Base-by-base conservation (phyloP, 2,888 invertebrate genomes). In the Alcis repandata region DNA sequence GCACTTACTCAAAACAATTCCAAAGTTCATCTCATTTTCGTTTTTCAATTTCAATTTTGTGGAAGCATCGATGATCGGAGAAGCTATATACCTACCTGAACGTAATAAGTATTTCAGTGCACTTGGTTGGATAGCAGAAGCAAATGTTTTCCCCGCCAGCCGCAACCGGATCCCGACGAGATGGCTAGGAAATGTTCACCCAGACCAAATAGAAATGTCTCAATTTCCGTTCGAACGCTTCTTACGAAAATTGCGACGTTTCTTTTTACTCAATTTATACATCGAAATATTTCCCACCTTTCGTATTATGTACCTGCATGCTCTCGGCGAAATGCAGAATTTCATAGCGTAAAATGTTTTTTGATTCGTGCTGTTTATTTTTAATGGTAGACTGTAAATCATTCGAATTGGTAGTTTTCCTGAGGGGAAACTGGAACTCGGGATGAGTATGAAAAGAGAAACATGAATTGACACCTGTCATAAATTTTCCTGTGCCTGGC, bases 151-250 rank as follows among this genome's bases (percentile, higher is more conserved):
- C 77, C 74, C 69, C 78, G 71, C 75, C 77, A 73, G 68, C 84
- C 84, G 81, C 87, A 79, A 81, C 85, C 82, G 82, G 84, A 83
- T 84, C 79, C 83, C 80, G 78, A 67, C 82, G 84, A 86, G 86
- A 89, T 88, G 84, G 85, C 83, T 78, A 78, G 84, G 87, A 88
- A 88, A 87, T 83, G 82, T 83, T 85, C 78, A 88, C 85, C 85
- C 88, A 87, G 86, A 88, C 86, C 87, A 89, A 90, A 90, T 89
- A 90, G 88, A 91, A 90, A 90, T 86, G 87, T 90, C 89, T 90
- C 89, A 88, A 91, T 90, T 92, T 91, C 90, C 90, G 87, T 75
- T 75, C 81, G 79, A 82, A 81, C 79, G 83, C 80, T 87, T 81
- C 85, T 85, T 82, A 79, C 80, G 76, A 78, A 80, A 82, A 79